These are phyloP conservation scores for Bhutanitis thaidina DNA, from an alignment of 2,888 invertebrate species.

Conservation along the genomic window DNA sequence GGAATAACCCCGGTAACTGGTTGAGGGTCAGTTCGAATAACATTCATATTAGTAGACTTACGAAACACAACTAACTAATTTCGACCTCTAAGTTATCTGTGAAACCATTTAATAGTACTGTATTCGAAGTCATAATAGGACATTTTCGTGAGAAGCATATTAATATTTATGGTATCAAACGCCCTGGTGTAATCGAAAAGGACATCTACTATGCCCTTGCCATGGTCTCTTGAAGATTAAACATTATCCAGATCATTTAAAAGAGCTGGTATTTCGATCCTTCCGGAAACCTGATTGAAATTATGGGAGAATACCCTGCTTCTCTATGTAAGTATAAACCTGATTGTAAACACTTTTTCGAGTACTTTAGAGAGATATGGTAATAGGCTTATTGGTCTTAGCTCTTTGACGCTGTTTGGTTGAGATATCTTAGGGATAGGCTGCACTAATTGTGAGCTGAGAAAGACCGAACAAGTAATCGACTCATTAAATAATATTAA, in stretches of 20 bases:
- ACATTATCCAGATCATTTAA: constrained; percentile 29
- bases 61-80: neutral
- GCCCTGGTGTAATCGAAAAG: constrained; percentile 35
- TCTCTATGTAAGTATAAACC: too few species aligned
- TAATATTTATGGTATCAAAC: constrained; percentile 28
- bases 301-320: constrained; percentile 18
- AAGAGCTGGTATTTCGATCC: constrained; percentile 30
- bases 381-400: too few species aligned
- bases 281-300: constrained; percentile 32
- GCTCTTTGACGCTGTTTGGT: too few species aligned
- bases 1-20: neutral
- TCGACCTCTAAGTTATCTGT: neutral
- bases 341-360: too few species aligned
- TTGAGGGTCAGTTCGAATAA: neutral
- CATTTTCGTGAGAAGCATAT: neutral
- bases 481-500: too few species aligned
- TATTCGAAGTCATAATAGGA: neutral
- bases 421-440: too few species aligned
- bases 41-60: neutral
- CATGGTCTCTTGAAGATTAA: constrained; percentile 26
- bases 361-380: too few species aligned
- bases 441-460: too few species aligned
- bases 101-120: neutral
- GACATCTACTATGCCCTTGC: constrained; percentile 24
- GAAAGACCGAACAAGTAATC: too few species aligned